Evolutionary conservation across 2,113 vertebrate genomes (phyloP), one percentile per base, ranked within the genome.

Genomic region (Eubucco bourcierii): DNA sequence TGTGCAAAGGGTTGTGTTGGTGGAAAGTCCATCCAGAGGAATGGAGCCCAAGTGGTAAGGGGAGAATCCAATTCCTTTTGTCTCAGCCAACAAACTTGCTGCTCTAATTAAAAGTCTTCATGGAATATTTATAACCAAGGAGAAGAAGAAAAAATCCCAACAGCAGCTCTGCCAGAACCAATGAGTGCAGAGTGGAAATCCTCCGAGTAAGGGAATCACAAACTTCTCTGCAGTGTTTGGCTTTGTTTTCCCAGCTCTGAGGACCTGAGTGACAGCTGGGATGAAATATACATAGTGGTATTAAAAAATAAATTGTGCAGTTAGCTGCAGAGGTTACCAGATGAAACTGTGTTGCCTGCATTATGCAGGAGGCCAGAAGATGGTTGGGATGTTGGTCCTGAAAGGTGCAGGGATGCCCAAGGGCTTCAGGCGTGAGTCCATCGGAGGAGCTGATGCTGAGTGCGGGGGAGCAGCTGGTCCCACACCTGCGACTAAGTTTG

Each of bases 61-160:
- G 28, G 25, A 58, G 39, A 56, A 87, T 94, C 91, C 90, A 68
- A 37, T 88, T 91, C 50, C 84, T 95, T 92, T 77, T 85, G 81
- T 90, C 86, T 95, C 90, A 78, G 91, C 88, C 94, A 87, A 64
- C 76, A 87, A 95, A 96, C 56, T 25, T 75, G 75, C 88, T 86
- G 52, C 88, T 93, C 81, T 94, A 96, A 97, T 97, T 96, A 96
- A 95, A 96, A 96, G 64, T 93, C 72, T 91, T 63, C 91, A 87
- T 96, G 91, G 90, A 94, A 94, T 95, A 96, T 97, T 96, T 96
- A 97, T 96, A 94, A 90, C 53, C 12, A 4, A 80, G 84, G 78
- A 94, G 83, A 92, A 95, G 73, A 24, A 82, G 84, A 52, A 63
- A 73, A 87, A 66, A 68, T 93, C 92, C 81, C 86, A 78, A 19